Conservation (phyloP, 2,797 vertebrate genomes). For the Antrozous pallidus region DNA sequence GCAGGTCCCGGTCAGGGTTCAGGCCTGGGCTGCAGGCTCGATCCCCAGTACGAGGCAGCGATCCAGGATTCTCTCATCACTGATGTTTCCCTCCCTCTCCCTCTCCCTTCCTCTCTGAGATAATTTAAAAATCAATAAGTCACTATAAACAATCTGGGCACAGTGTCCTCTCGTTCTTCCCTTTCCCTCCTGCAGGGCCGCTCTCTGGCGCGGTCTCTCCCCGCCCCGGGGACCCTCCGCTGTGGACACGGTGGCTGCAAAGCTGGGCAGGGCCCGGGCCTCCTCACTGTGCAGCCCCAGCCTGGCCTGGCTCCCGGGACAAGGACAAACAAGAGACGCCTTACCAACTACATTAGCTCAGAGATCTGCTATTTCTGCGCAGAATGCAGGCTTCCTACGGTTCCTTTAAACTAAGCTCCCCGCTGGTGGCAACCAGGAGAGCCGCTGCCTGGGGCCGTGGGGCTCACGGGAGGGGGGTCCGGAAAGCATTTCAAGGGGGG, state of each 20-base stretch:
- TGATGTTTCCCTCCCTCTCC: no score
- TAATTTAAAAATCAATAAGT: not conserved
- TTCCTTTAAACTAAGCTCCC: not conserved
- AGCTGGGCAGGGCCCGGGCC: rapidly evolving
- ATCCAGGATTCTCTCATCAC: no score
- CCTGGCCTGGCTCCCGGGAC: not conserved
- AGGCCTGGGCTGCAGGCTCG: no score
- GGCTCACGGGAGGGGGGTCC: not conserved
- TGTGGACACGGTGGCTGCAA: rapidly evolving
- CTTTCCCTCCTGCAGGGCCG: not conserved
- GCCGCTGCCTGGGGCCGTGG: no score
- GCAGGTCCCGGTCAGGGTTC: no score
- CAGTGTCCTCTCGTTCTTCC: not conserved
- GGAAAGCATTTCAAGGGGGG: not conserved
- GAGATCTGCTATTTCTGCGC: not conserved
- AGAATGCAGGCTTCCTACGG: not conserved
- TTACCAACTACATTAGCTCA: not conserved
- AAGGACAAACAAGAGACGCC: no score
- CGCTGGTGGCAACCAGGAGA: not conserved
- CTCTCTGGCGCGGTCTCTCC: not conserved
- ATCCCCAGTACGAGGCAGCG: no score
- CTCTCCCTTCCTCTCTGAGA: no score
- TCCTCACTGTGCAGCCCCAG: no score
- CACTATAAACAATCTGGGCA: not conserved
- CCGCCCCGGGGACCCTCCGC: not conserved